A percentile compares a stretch with the other conserved stretches of the same genome.
Evolutionary conservation across 2,797 vertebrate genomes (phyloP).

Genomic region (Melanogrammus aeglefinus): DNA sequence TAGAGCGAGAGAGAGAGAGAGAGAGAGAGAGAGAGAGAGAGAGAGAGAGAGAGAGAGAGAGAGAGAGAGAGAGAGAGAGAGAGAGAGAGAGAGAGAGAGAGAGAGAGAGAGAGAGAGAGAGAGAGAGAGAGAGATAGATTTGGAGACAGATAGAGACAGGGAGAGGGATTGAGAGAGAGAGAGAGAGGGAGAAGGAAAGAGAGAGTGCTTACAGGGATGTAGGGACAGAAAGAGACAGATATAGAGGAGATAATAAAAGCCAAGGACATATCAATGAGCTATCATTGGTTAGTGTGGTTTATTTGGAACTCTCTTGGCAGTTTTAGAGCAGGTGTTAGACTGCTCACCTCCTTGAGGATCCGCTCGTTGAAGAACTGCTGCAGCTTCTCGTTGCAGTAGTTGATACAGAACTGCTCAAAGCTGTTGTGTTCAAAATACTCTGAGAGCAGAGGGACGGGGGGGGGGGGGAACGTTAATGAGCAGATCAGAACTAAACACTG

Average conservation of each 20-base stretch:
- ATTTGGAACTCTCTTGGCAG: too few relatives aligned
- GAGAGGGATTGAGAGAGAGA: slow-evolving; percentile 1
- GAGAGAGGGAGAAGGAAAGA: slow-evolving; percentile 22
- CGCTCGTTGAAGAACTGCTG: slow-evolving; percentile 99
- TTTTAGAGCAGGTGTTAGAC: too few relatives aligned
- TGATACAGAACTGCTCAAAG: slow-evolving; percentile 99
- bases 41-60: slow-evolving; percentile 17
- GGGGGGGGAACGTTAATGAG: slow-evolving; percentile 2
- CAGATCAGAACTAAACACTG: too few relatives aligned
- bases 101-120: slow-evolving; percentile 2
- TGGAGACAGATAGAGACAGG: slow-evolving; percentile 16
- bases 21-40: slow-evolving; percentile 3
- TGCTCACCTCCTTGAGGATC: slow-evolving; percentile 94
- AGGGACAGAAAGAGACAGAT: neutral
- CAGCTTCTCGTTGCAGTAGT: slow-evolving; percentile 99
- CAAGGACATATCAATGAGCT: neutral
- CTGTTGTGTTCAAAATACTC: slow-evolving; percentile 99
- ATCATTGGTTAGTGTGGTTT: too few relatives aligned
- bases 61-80: slow-evolving; percentile 16
- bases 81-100: slow-evolving; percentile 18
- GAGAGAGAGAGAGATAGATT: slow-evolving; percentile 10
- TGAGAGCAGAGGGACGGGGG: slow-evolving; percentile 49
- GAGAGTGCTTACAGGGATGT: slow-evolving; percentile 24
- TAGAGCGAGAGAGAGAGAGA: slow-evolving; percentile 19
- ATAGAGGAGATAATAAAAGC: neutral